A percentile compares a stretch with the other conserved stretches of the same genome.
These are phyloP conservation scores for Pangasius krempfi DNA, from an alignment of 2,797 vertebrate genomes.

Conservation along the genomic window DNA sequence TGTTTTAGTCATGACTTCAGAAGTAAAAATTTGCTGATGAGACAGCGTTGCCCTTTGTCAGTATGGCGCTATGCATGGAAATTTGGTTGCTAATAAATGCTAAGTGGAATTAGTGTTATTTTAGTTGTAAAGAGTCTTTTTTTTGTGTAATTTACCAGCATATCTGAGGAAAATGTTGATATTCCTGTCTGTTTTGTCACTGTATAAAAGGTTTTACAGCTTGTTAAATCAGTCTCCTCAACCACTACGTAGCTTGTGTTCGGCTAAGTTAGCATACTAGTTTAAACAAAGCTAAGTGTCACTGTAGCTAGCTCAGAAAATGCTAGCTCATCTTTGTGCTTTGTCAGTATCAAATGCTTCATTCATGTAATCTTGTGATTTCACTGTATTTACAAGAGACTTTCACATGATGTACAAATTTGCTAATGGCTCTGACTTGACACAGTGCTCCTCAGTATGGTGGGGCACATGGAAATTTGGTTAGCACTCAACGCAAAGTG, in stretches of 20 bases:
- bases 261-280: not conserved
- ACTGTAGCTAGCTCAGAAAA: not conserved
- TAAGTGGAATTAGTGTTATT: not conserved
- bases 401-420: not conserved
- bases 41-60: not conserved
- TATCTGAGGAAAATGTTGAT: not conserved
- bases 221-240: not conserved
- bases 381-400: not conserved
- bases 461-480: not conserved
- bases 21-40: not conserved
- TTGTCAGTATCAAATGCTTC: not conserved
- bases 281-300: not conserved
- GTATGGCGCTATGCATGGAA: no score
- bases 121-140: not conserved
- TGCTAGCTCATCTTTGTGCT: not conserved
- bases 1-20: not conserved
- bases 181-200: not conserved
- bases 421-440: not conserved
- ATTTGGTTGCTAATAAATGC: not conserved
- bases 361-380: not conserved
- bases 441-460: not conserved
- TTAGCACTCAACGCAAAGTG: not conserved
- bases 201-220: not conserved
- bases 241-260: not conserved
- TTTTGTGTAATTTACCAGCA: not conserved